Conservation (phyloP, 1,140 invertebrate genomes). For the Drosophila sp. region DNA sequence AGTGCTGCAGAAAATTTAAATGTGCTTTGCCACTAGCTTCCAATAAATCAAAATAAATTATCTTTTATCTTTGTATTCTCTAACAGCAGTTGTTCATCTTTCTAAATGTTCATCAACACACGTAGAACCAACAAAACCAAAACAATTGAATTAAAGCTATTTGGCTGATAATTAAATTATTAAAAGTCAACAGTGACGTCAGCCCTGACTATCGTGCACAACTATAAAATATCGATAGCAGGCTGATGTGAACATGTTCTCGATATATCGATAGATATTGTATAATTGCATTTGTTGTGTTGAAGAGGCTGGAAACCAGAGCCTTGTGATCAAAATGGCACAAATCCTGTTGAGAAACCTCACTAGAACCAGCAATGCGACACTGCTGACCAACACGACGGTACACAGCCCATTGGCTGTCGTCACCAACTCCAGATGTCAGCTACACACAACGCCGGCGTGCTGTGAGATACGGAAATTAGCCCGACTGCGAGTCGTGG, state of each 20-base stretch:
- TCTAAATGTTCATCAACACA: too few species aligned
- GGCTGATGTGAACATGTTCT: background rate
- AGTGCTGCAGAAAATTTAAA: too few species aligned
- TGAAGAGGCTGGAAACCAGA: conserved; percentile 6
- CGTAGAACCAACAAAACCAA: too few species aligned
- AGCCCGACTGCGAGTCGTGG: conserved; percentile 94
- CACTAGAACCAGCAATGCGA: conserved; percentile 15
- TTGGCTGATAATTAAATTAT: too few species aligned
- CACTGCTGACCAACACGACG: conserved; percentile 37
- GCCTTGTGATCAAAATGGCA: conserved; percentile 27
- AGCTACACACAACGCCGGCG: conserved; percentile 86
- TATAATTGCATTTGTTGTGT: conserved; percentile 46
- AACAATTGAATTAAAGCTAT: too few species aligned
- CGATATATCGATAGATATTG: conserved; percentile 41
- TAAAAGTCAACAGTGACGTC: background rate
- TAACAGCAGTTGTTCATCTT: too few species aligned
- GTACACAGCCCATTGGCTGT: background rate
- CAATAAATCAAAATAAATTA: too few species aligned
- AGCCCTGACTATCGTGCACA: background rate
- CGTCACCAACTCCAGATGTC: conserved; percentile 4
- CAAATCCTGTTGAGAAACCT: conserved; percentile 38
- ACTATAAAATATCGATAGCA: conserved; percentile 19
- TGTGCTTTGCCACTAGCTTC: too few species aligned
- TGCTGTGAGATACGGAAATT: conserved; percentile 89
- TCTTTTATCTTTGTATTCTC: too few species aligned